Base-by-base conservation (phyloP, 2,888 invertebrate species). In the Theretra japonica region DNA sequence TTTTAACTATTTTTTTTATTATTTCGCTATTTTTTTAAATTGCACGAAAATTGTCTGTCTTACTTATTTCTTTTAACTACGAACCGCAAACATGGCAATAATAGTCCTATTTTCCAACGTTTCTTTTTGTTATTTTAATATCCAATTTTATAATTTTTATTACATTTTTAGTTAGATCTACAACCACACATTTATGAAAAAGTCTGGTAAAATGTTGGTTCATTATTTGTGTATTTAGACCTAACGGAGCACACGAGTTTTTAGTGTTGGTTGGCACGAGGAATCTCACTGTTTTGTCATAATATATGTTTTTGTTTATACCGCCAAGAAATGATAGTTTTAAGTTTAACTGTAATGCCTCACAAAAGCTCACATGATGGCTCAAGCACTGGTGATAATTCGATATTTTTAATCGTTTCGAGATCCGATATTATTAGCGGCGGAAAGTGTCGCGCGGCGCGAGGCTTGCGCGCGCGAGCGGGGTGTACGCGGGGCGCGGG, bases 351-450 rank as follows among this genome's bases (percentile, higher is more conserved):
- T 68, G 41, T 50, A 76, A 78, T 77, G 79, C 75, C 86, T 79
- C 86, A 88, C 90, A 90, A 90, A 86, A 89, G 88, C 88, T 90
- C 91, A 92, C 88, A 90, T 91, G 88, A 85, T 87, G 85, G 86
- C 85, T 88, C 90, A 90, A 90, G 89, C 94, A 94, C 93, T 93
- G 91, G 90, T 90, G 90, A 91, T 91, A 91, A 92, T 93, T 92
- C 89, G 92, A 91, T 92, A 92, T 93, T 93, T 93, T 93, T 92
- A 41, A 92, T 92, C 93, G 92, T 84, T 86, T 85, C 86, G 88
- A 88, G 90, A 87, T 87, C 90, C 89, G 91, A 90, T 92, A 90
- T 91, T 92, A 92, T 91, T 92, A 92, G 86, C 88, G 84, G 80
- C 80, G 78, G 73, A 73, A 71, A 72, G 77, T 75, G 77, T 77